A percentile compares a stretch with the other conserved stretches of the same genome.
Evolutionary conservation across 2,797 vertebrate genomes (phyloP).

Genomic region (Balearica regulorum): DNA sequence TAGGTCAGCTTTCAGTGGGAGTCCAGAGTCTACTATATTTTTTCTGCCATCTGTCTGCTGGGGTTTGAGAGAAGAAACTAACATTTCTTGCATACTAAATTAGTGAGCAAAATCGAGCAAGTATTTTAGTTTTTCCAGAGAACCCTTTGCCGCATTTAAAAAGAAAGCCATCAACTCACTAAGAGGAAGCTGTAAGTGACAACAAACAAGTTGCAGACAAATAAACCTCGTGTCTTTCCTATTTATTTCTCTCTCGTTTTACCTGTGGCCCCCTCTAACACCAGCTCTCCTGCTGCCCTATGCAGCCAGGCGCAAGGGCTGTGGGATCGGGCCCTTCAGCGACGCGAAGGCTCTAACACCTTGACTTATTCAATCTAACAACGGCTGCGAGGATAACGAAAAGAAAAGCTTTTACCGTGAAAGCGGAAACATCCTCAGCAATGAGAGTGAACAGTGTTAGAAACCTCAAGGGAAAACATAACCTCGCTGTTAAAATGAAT

Average conservation of each 20-base stretch:
- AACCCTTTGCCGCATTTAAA: not conserved
- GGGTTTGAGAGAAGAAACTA: conserved; percentile 36
- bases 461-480: conserved; percentile 58
- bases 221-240: not conserved
- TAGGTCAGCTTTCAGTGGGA: conserved; percentile 64
- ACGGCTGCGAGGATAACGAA: not conserved
- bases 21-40: conserved; percentile 25
- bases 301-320: rapidly evolving
- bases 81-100: conserved; percentile 3
- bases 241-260: not conserved
- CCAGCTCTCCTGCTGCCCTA: not conserved
- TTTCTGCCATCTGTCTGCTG: conserved; percentile 37
- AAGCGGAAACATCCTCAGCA: not conserved
- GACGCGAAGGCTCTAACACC: not conserved
- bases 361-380: not conserved
- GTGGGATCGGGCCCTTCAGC: not conserved
- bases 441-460: conserved; percentile 13
- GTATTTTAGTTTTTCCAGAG: not conserved
- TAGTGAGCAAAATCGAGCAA: not conserved
- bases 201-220: not conserved
- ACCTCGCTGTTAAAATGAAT: conserved; percentile 36
- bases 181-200: not conserved
- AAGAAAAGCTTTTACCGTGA: conserved; percentile 29
- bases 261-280: not conserved
- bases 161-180: not conserved